Evolutionary conservation across 2,797 vertebrate genomes (phyloP), one percentile per base, ranked within the genome.

Genomic region (Sciurus carolinensis): DNA sequence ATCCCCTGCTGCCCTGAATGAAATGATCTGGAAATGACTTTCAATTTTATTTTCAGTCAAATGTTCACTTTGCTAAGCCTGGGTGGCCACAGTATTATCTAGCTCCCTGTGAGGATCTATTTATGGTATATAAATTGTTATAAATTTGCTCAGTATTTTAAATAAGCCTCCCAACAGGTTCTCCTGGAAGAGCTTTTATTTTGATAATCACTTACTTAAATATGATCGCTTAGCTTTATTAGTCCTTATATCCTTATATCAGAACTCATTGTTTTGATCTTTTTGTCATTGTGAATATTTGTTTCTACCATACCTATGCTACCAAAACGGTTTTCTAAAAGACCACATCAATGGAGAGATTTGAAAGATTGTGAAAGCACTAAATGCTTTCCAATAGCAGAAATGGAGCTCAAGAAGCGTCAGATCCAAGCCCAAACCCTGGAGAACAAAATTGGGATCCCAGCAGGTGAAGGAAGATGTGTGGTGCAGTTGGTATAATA

Each of bases 31-130:
- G n/a, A 95, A 92, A 83, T 52, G 36, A 84, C 15, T 73, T 88
- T 8, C 20, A 73, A 69, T 90, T 92, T 95, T 75, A 89, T 94
- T 95, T 95, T 91, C 72, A 90, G 33, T 62, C 33, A 36, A 89
- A 87, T 95, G 94, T 69, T 95, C 72, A 94, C 52, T 93, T 94
- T 87, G 69, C 57, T 86, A 95, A 95, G 85, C 54, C 62, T 95
- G n/a, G 7, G 5, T 90, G 33, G 11, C 62, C 69, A 90, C n/a
- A 95, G 24, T 77, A 77, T 50, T 87, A 4, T 85, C 66, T 90
- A 72, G 18, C n/a, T 92, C 52, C 28, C 69, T 85, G 73, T 47
- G 44, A 90, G 44, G n/a, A 90, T 92, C 52, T 91, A 91, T 90
- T 95, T 92, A 90, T 28, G 69, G 67, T n/a, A 94, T 42, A 59